Base-by-base conservation (phyloP, 2,113 vertebrate genomes). In the Agelaius phoeniceus region DNA sequence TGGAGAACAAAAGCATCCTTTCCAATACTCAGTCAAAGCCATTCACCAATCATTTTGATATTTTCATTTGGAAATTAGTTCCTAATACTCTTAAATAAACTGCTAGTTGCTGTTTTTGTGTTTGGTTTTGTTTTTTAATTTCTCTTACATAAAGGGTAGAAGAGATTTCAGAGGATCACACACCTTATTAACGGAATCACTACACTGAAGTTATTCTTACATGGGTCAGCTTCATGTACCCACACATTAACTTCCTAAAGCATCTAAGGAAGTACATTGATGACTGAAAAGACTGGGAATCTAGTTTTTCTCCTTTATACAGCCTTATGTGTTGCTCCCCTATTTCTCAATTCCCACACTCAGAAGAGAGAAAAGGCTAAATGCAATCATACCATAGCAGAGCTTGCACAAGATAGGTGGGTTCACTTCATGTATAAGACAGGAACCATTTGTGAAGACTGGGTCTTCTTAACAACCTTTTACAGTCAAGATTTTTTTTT, bases 21-120 rank as follows among this genome's bases (percentile, higher is more conserved):
- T 93, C 22, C 26, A 67, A n/a, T 43, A 10, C 18, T 71, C 44
- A 49, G 9, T 46, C 10, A 63, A 75, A 67, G 13, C 3, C 0
- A 0, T 68, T 59, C 35, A 54, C 61, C 48, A 76, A 13, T 37
- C 30, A 15, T 37, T 77, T 21, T 73, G 44, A 58, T 22, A 73
- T 87, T 89, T 84, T 84, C 55, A 11, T 44, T 84, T 63, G 44
- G n/a, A 91, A 80, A 84, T 72, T 59, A 86, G 19, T n/a, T 15
- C 13, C 7, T 46, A 59, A 49, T n/a, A 22, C 10, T n/a, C 22
- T 66, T 28, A 37, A 94, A 84, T 73, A 51, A 54, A 22, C 27
- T 28, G 4, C 10, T 20, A 54, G 23, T n/a, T 26, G 10, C 12
- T 61, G 11, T 1, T 65, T 65, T 23, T 48, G 19, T 62, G 15